Conservation (phyloP, 2,888 invertebrate genomes). For the Polymixis lichenea region DNA sequence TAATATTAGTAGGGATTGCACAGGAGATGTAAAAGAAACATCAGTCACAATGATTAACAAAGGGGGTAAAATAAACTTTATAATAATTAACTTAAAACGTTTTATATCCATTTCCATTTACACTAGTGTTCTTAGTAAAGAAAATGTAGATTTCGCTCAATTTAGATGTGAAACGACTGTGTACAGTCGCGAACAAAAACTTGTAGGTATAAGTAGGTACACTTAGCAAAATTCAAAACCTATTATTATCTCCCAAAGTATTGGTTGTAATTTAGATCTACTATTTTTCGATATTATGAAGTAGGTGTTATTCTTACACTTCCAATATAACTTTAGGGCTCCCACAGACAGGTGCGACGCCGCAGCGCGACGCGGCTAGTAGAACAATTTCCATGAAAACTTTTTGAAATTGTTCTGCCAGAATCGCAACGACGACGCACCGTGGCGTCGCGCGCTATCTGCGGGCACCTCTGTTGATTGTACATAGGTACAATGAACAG, state of each 20-base stretch:
- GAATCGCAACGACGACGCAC: too few relatives aligned
- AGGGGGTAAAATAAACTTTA: not conserved
- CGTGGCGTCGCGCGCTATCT: too few relatives aligned
- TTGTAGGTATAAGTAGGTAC: not conserved
- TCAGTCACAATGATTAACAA: slow-evolving; percentile 14
- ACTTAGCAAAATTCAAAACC: not conserved
- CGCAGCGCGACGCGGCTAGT: too few relatives aligned
- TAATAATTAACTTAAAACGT: slow-evolving; percentile 7
- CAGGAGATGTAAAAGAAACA: slow-evolving; percentile 13
- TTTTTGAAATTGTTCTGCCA: too few relatives aligned
- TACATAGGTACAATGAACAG: too few relatives aligned
- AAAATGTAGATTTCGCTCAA: slow-evolving; percentile 19
- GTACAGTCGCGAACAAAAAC: slow-evolving; percentile 5
- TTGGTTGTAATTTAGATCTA: too few relatives aligned
- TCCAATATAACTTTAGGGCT: not conserved
- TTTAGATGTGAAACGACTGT: slow-evolving; percentile 1
- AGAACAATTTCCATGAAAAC: too few relatives aligned
- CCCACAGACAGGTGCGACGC: too few relatives aligned
- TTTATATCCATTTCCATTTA: slow-evolving; percentile 1
- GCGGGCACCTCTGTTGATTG: too few relatives aligned
- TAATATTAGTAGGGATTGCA: not conserved
- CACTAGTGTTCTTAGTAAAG: slow-evolving; percentile 26
- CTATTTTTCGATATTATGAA: not conserved
- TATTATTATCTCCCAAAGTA: too few relatives aligned
- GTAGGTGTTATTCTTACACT: not conserved